Evolutionary conservation across 1,140 invertebrate genomes (phyloP), one percentile per base, ranked within the genome.

Genomic region (Lanistes nyassanus): DNA sequence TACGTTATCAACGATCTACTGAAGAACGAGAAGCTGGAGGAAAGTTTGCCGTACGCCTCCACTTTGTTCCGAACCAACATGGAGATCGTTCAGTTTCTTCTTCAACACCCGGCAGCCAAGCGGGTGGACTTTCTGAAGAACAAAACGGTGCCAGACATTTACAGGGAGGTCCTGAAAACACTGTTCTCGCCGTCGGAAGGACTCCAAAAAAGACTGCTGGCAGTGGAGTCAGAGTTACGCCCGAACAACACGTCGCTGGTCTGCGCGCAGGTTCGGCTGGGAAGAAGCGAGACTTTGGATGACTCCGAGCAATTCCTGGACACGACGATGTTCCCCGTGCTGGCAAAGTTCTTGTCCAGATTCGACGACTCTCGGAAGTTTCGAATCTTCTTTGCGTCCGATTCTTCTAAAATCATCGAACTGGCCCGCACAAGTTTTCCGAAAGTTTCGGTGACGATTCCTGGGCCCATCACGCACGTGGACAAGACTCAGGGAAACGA

Each of bases 231-330:
- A 19, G 39, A 42, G 11, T 34, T 55, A 3, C 34, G 31, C 9
- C 51, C 74, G 19, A 37, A 13, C 23, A 56, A 47, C 29, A 56
- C 29, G 13, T 67, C 56, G 31, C 62, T 79, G 34, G 47, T 80
- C 29, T 77, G 79, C 53, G 79, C 79, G n/a, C 79, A 77, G 62
- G 71, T 80, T 21, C 47, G 79, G 21, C 74, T 80, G 23, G 79
- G 79, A 3, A 67, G 56, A 21, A 74, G 75, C 58, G 66, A 71
- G 16, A 70, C 37, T 21, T 75, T 77, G 23, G 72, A 67, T 23
- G 51, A 56, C 37, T 66, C 70, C 26, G 67, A 53, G 4, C 60
- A 75, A 31, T 65, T 69, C 7, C 21, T 47, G 3, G 51, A 74
- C 23, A 16, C 71, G 5, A n/a, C 75, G 26, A 3, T 56, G 4